Evolutionary conservation across 2,797 vertebrate genomes (phyloP), one percentile per base, ranked within the genome.

Genomic region (Cetoscarus ocellatus): DNA sequence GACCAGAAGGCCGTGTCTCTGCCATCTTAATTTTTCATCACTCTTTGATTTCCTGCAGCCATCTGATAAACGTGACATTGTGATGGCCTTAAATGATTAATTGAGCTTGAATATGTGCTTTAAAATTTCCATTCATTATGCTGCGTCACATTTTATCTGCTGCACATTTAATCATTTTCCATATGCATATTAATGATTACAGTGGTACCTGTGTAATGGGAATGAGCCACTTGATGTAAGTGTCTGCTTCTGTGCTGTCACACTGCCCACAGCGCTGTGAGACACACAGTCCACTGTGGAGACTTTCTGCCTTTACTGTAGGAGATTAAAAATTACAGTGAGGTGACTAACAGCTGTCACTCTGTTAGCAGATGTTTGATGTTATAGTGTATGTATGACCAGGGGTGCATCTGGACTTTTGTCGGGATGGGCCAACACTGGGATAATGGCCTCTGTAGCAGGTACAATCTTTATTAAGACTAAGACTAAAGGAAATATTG

Each of bases 181-280:
- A 87, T 95, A 95, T 97, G 95, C 94, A 95, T 96, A 95, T 96
- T 97, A 96, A 96, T 96, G 89, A 90, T 94, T 94, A 94, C 94
- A 94, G 94, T 73, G 86, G 93, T 96, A 96, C 96, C 95, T 96
- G 94, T 90, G 91, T 93, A 89, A 88, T 88, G 88, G 84, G 80
- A 93, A 86, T 66, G 88, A 92, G 83, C 89, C 92, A 91, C 87
- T 89, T 81, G 90, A 93, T 95, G 88, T 92, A 94, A 90, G 91
- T 94, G 93, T 94, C 93, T 92, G 68, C 58, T 56, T 67, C 27
- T 77, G 91, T 88, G 91, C 89, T 84, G 90, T 78, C 91, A 88
- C 76, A 54, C 72, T 82, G 82, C 87, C 83, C 77, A 85, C 75
- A 89, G 75, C 42, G 7, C 57, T 44, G 61, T 55, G 68, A 73